These are phyloP conservation scores for Cryptocheilus praepositus DNA, from an alignment of 2,888 invertebrate genomes.

Conservation along the genomic window DNA sequence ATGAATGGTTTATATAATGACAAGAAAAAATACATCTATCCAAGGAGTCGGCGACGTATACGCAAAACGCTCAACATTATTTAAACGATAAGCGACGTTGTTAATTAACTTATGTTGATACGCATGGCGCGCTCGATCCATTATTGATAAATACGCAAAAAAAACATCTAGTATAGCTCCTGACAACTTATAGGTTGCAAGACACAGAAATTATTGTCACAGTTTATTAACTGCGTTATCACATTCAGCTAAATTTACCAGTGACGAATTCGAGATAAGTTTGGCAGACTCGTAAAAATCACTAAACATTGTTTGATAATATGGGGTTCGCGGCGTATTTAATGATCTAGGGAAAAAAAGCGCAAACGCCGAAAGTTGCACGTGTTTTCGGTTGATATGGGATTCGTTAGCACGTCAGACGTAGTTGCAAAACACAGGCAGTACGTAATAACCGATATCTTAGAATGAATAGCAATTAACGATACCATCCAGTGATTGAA, in stretches of 20 bases:
- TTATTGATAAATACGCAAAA: no score
- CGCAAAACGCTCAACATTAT: not conserved
- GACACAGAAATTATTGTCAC: conserved; percentile 38
- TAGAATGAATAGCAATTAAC: conserved; percentile 16
- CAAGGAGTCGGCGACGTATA: no score
- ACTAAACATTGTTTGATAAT: conserved; percentile 41
- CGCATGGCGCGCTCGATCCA: no score
- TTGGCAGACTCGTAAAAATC: conserved; percentile 44
- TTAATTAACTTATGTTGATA: not conserved
- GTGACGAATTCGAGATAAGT: conserved; percentile 56
- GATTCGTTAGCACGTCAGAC: not conserved
- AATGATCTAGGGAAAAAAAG: conserved; percentile 1
- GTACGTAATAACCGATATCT: not conserved
- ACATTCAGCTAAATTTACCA: conserved; percentile 53
- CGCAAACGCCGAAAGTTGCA: not conserved
- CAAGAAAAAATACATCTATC: no score
- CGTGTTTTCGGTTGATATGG: not conserved
- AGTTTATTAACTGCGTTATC: conserved; percentile 46
- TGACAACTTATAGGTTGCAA: conserved; percentile 1
- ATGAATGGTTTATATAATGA: no score
- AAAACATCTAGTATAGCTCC: not conserved
- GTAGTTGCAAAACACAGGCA: not conserved
- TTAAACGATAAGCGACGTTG: not conserved
- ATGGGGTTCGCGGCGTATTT: conserved; percentile 12
- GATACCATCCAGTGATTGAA: not conserved